phyloP scores from a whole-genome alignment of 2,888 invertebrate genomes.

The Eupithecia subfuscata region DNA sequence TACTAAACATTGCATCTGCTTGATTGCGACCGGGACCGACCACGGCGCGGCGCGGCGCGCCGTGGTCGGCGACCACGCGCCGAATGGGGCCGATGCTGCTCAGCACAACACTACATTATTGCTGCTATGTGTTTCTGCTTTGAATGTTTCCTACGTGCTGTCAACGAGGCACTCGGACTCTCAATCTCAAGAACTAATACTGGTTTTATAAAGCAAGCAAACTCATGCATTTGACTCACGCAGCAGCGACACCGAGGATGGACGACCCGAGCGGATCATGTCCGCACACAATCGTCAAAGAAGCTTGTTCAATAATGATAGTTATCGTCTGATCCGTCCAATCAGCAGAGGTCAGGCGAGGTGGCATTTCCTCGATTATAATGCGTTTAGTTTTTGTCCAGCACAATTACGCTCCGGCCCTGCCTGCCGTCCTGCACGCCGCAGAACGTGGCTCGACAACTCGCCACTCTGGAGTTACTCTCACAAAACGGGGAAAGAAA shows the following conservation, averaged over 20 bases:
- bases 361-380: constrained; percentile 72
- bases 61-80: not conserved
- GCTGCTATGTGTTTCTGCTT: not conserved
- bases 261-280: constrained; percentile 20
- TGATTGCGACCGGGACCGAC: constrained; percentile 16
- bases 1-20: constrained; percentile 34
- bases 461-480: not conserved
- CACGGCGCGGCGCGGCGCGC: too few relatives aligned
- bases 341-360: constrained; percentile 45
- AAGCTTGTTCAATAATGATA: constrained; percentile 43
- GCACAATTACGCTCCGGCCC: constrained; percentile 63
- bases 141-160: not conserved
- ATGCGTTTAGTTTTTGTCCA: constrained; percentile 73
- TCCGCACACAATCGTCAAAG: constrained; percentile 26
- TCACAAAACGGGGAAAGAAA: not conserved
- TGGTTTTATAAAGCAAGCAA: not conserved
- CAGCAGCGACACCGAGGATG: not conserved
- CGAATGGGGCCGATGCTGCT: not conserved
- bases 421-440: constrained; percentile 53
- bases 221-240: not conserved
- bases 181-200: not conserved
- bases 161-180: not conserved
- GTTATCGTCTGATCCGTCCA: constrained; percentile 40
- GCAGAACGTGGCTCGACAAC: constrained; percentile 49
- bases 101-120: not conserved